Evolutionary conservation across 2,113 vertebrate species (phyloP).

Genomic region (Cynopterus brachyotis): DNA sequence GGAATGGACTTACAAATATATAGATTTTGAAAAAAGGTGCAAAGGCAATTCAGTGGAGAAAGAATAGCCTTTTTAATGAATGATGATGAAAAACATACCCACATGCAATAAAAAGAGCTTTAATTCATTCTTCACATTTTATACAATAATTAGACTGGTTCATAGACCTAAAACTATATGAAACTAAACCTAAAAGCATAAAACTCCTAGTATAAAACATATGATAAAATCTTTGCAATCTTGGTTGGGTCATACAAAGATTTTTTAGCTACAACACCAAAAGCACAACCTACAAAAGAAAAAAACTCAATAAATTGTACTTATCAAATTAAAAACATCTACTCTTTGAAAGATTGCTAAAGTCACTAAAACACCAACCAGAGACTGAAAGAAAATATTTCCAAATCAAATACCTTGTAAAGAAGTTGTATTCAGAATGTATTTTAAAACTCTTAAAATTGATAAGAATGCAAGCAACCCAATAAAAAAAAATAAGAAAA

Average conservation of each 20-base stretch:
- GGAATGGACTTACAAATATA: neutral
- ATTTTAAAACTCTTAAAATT: slow-evolving; percentile 10
- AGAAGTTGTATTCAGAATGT: neutral
- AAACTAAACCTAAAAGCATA: neutral
- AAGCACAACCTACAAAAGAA: neutral
- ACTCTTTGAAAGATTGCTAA: neutral
- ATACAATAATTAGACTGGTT: neutral
- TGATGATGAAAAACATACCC: neutral
- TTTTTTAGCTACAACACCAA: neutral
- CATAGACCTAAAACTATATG: neutral
- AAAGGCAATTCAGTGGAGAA: slow-evolving; percentile 14
- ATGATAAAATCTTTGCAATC: neutral
- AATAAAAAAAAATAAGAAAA: neutral
- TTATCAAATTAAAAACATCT: slow-evolving; percentile 15
- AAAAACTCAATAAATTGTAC: neutral
- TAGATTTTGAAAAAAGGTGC: neutral
- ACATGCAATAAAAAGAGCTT: neutral
- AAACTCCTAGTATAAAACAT: neutral
- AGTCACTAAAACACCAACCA: neutral
- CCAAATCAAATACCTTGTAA: neutral
- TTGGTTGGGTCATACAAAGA: neutral
- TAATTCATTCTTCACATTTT: neutral
- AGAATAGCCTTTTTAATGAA: neutral
- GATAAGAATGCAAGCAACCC: neutral
- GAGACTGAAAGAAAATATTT: neutral